Evolutionary conservation across 2,888 invertebrate species (phyloP).

Genomic region (Chydorus sphaericus): DNA sequence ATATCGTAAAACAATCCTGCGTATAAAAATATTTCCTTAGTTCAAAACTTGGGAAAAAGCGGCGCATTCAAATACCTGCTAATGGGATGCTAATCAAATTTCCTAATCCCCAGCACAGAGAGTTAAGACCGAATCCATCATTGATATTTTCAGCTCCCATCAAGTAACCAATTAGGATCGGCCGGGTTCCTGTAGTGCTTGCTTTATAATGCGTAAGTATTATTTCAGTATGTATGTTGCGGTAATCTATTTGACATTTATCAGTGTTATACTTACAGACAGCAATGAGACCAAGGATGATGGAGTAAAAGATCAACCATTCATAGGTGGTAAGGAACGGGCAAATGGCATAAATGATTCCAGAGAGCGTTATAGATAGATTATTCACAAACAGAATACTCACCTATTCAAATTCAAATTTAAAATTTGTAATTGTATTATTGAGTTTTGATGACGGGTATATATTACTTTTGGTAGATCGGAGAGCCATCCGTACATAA

Average conservation of each 20-base stretch:
- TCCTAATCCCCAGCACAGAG: neutral
- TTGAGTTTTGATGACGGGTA: neutral
- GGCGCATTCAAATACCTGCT: neutral
- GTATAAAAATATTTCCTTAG: neutral
- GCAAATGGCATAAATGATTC: neutral
- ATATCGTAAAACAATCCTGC: neutral
- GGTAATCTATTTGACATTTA: neutral
- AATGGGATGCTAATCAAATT: neutral
- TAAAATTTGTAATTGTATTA: neutral
- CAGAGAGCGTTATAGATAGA: slow-evolving; percentile 30
- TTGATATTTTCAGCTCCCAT: neutral
- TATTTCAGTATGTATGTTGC: slow-evolving; percentile 4
- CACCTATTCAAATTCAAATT: too few relatives aligned
- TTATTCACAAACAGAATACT: neutral
- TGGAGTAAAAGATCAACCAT: neutral
- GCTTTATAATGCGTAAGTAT: neutral
- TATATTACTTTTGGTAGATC: slow-evolving; percentile 22
- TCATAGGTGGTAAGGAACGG: neutral
- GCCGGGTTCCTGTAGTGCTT: neutral
- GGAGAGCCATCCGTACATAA: slow-evolving; percentile 50
- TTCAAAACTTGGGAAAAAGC: too few relatives aligned
- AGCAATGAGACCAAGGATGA: slow-evolving; percentile 58
- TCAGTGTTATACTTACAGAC: neutral
- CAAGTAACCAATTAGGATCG: neutral
- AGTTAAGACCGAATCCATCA: neutral